phyloP scores from a whole-genome alignment of 2,113 vertebrate genomes.

The Xiphophorus couchianus region DNA sequence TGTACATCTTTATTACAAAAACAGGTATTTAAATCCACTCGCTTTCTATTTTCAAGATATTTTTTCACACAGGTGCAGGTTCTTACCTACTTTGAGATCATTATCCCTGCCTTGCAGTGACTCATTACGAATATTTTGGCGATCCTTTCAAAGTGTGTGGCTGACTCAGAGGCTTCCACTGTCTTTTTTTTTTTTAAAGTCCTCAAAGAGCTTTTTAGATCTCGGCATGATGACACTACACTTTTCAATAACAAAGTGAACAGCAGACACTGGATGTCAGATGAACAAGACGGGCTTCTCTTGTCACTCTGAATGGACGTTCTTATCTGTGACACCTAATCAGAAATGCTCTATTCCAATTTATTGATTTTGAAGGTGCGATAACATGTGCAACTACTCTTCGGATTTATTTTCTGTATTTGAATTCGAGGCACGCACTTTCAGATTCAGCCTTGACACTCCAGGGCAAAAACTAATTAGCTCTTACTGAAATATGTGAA shows the following conservation, averaged over 20 bases:
- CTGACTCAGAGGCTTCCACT: not conserved
- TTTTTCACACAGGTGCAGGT: not conserved
- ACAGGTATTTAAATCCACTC: not conserved
- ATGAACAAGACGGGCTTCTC: not conserved
- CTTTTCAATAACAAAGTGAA: slow-evolving; percentile 1
- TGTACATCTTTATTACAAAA: not conserved
- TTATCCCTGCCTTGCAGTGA: not conserved
- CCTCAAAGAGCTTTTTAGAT: not conserved
- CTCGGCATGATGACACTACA: not conserved
- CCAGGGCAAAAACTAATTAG: not conserved
- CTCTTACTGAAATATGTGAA: not conserved
- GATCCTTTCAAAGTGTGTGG: not conserved
- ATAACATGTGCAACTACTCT: not conserved
- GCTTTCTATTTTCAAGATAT: not conserved
- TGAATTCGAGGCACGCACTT: not conserved
- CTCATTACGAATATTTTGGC: not conserved
- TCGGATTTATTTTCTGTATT: not conserved
- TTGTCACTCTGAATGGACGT: not conserved
- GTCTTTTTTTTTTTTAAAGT: not conserved
- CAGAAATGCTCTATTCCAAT: not conserved
- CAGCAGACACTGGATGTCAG: not conserved
- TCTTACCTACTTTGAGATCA: not conserved
- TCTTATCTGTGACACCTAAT: not conserved
- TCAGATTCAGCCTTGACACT: not conserved
- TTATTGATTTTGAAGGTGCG: not conserved